phyloP scores from a whole-genome alignment of 2,888 invertebrate genomes.

The Amblyteles armatorius region DNA sequence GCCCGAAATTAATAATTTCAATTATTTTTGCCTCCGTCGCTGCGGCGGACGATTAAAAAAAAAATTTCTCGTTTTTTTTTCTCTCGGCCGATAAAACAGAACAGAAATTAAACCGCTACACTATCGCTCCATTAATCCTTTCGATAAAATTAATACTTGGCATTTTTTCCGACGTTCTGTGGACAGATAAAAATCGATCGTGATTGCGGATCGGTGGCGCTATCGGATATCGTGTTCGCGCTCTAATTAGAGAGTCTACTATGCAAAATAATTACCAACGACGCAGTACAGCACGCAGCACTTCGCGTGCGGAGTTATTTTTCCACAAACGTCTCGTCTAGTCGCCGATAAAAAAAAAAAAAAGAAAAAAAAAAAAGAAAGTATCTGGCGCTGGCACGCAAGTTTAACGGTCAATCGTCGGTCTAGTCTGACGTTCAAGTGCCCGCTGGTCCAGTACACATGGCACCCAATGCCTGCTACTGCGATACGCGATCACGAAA shows the following conservation, averaged over 20 bases:
- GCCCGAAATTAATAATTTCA: not conserved
- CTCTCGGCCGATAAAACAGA: not conserved
- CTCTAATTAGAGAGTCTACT: slow-evolving; percentile 46
- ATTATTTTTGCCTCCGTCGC: not conserved
- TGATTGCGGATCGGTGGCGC: not conserved
- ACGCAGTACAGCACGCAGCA: slow-evolving; percentile 27
- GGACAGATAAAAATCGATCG: not conserved
- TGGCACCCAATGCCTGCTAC: slow-evolving; percentile 1
- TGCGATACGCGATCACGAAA: slow-evolving; percentile 40
- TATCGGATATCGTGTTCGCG: slow-evolving; percentile 5
- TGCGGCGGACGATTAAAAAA: not conserved
- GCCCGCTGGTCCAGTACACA: slow-evolving; percentile 11
- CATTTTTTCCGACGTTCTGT: not conserved
- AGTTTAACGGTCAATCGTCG: slow-evolving; percentile 64
- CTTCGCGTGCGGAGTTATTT: slow-evolving; percentile 48
- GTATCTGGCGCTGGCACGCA: slow-evolving; percentile 42
- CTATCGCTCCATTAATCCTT: not conserved
- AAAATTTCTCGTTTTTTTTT: not conserved
- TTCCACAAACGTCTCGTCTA: slow-evolving; percentile 8
- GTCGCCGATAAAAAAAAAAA: slow-evolving; percentile 12
- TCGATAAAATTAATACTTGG: not conserved
- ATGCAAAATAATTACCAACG: slow-evolving; percentile 37
- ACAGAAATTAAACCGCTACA: not conserved
- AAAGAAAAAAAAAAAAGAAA: slow-evolving; percentile 8
- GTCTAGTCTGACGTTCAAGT: slow-evolving; percentile 50